phyloP scores from a whole-genome alignment of 2,888 invertebrate genomes.

The Trichogramma evanescens region DNA sequence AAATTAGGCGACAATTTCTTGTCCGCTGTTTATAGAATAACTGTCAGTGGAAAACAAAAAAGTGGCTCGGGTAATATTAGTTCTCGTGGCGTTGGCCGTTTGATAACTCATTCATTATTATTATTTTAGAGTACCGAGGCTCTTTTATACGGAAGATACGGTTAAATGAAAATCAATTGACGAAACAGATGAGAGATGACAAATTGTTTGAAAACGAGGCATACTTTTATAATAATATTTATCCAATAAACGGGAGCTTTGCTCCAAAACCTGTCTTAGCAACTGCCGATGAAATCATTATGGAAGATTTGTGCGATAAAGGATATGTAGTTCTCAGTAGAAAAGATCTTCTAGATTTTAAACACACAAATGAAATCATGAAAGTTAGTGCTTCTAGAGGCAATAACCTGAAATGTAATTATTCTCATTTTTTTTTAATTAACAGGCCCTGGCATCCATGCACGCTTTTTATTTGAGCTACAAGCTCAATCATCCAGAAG shows the following conservation, averaged over 20 bases:
- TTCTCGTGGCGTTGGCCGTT: too few relatives aligned
- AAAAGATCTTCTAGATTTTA: slow-evolving; percentile 27
- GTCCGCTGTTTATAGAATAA: slow-evolving; percentile 29
- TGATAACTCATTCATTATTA: slow-evolving; percentile 6
- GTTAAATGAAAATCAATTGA: slow-evolving; percentile 21
- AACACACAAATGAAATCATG: slow-evolving; percentile 28
- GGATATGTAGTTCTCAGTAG: slow-evolving; percentile 29
- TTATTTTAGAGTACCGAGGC: slow-evolving; percentile 27
- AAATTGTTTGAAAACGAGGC: slow-evolving; percentile 30
- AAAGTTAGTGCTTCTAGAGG: slow-evolving; percentile 20
- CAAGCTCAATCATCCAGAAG: slow-evolving; percentile 23
- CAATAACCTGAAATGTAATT: neutral
- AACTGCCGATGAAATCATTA: slow-evolving; percentile 26
- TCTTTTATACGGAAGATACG: slow-evolving; percentile 29
- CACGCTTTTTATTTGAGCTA: slow-evolving; percentile 32
- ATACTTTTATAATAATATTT: slow-evolving; percentile 26
- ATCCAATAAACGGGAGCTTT: slow-evolving; percentile 25
- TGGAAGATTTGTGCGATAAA: slow-evolving; percentile 30
- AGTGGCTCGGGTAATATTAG: slow-evolving; percentile 27
- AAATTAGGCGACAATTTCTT: slow-evolving; percentile 33
- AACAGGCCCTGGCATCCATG: slow-evolving; percentile 31
- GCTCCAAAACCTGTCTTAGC: slow-evolving; percentile 29
- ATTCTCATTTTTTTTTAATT: neutral
- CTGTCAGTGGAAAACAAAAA: slow-evolving; percentile 26
- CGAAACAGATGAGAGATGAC: slow-evolving; percentile 18